Percentiles rank a stretch among this genome's conserved stretches.
Conservation (phyloP, 2,888 invertebrate genomes). For the Lepidochitona cinerea region DNA sequence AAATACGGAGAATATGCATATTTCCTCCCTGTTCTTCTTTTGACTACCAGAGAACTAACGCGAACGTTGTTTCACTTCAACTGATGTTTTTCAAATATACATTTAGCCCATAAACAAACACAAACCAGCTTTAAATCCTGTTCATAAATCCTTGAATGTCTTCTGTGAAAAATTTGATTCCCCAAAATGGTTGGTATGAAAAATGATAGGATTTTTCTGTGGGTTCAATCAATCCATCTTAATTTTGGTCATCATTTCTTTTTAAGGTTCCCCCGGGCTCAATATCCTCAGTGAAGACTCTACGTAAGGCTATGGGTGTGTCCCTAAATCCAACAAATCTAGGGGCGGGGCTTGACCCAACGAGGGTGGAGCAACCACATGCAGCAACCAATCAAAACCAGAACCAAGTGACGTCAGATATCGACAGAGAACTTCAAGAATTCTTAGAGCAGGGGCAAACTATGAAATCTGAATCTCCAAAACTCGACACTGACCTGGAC, state of each 20-base stretch:
- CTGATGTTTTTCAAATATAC: too few relatives aligned
- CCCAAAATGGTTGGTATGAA: too few relatives aligned
- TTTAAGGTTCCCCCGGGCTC: constrained; percentile 36
- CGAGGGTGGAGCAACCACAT: not conserved
- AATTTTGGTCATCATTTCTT: not conserved
- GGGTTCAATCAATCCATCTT: too few relatives aligned
- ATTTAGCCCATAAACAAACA: too few relatives aligned
- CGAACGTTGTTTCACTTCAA: too few relatives aligned
- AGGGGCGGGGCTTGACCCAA: not conserved
- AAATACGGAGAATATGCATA: too few relatives aligned
- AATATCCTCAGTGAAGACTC: constrained; percentile 33
- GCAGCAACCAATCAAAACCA: not conserved
- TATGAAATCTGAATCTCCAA: constrained; percentile 6
- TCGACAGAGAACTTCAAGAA: constrained; percentile 11
- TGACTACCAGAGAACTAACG: too few relatives aligned
- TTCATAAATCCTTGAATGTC: too few relatives aligned
- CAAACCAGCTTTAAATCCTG: too few relatives aligned
- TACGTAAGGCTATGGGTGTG: constrained; percentile 45
- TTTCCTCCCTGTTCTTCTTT: too few relatives aligned
- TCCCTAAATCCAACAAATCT: constrained; percentile 16
- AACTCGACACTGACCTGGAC: not conserved
- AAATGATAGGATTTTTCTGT: too few relatives aligned
- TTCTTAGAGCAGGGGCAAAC: constrained; percentile 9
- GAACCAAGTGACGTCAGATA: constrained; percentile 1
- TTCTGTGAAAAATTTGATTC: too few relatives aligned